Conservation (phyloP, 2,113 vertebrate genomes). For the Corapipo altera region DNA sequence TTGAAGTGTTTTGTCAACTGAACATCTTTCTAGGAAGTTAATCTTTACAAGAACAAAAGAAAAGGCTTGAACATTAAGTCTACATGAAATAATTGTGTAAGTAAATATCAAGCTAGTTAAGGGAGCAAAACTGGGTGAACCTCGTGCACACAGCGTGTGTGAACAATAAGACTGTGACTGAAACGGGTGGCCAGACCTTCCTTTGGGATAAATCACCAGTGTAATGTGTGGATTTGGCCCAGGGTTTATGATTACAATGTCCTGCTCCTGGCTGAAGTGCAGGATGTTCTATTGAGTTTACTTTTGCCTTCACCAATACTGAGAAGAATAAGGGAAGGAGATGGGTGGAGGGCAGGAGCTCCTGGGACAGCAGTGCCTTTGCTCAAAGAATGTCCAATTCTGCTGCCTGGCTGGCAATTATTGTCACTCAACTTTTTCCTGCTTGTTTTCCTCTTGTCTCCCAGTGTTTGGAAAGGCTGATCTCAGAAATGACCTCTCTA, state of each 20-base stretch:
- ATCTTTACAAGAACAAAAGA: conserved; percentile 23
- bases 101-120: not conserved
- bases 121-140: not conserved
- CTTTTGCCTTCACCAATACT: not conserved
- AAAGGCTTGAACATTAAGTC: not conserved
- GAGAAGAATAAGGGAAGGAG: not conserved
- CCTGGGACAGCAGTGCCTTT: not conserved
- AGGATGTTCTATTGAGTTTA: not conserved
- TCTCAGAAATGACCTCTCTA: not conserved
- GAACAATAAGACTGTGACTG: not conserved
- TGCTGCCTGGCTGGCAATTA: not conserved
- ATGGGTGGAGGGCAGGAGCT: not conserved
- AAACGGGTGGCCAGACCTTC: not conserved
- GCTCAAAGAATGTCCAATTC: not conserved
- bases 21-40: not conserved
- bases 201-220: not conserved
- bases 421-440: not conserved
- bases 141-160: rapidly evolving
- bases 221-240: not conserved
- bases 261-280: not conserved
- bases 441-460: not conserved
- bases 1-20: not conserved
- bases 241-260: not conserved
- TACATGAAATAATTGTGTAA: not conserved
- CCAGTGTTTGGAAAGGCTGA: not conserved